Conservation (phyloP, 1,140 invertebrate genomes). For the Megalonaias nervosa region DNA sequence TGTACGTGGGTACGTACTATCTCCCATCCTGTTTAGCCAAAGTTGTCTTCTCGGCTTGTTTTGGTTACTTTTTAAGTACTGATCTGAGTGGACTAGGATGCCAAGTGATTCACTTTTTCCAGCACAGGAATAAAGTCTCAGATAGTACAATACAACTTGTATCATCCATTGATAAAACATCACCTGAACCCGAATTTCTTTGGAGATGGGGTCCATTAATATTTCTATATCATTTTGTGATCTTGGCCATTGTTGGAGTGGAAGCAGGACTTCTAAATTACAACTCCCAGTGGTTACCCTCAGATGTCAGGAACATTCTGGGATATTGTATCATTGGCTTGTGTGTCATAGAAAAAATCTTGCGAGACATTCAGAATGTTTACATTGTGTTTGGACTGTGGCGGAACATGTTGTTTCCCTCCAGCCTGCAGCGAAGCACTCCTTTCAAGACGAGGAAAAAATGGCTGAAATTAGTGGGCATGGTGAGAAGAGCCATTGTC, state of each 20-base stretch:
- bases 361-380: conserved; percentile 64
- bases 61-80: conserved; percentile 67
- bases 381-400: conserved; percentile 65
- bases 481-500: conserved; percentile 57
- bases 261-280: conserved; percentile 39
- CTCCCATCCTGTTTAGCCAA: conserved; percentile 52
- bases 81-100: conserved; percentile 60
- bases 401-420: conserved; percentile 65
- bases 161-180: conserved; percentile 16
- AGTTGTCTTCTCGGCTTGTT: conserved; percentile 53
- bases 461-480: conserved; percentile 52
- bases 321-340: conserved; percentile 63
- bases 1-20: conserved; percentile 59
- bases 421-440: conserved; percentile 20
- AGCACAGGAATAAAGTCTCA: conserved; percentile 50
- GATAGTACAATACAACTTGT: conserved; percentile 19
- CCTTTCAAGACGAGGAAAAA: conserved; percentile 41
- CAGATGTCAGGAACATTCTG: conserved; percentile 46
- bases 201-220: conserved; percentile 61
- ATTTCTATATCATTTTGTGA: conserved; percentile 59
- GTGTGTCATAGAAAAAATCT: conserved; percentile 61
- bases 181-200: conserved; percentile 37
- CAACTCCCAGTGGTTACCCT: conserved; percentile 35
- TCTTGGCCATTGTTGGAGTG: conserved; percentile 52
- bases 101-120: conserved; percentile 41